Evolutionary conservation across 2,888 invertebrate species (phyloP).

Genomic region (Drosophila rellima): DNA sequence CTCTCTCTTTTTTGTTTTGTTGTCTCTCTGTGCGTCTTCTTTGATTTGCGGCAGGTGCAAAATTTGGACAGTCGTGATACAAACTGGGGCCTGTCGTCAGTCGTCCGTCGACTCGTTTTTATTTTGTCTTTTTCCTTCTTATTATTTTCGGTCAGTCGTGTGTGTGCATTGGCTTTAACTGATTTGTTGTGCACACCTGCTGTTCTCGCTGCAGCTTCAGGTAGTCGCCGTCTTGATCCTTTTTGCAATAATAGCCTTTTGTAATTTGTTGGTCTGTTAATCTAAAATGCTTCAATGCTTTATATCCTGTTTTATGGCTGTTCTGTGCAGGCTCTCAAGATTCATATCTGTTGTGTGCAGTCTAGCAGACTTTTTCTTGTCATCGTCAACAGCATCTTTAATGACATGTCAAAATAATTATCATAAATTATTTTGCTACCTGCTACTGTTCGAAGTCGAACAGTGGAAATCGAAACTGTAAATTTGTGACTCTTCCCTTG

Average conservation of each 20-base stretch:
- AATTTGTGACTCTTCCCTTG: conserved; percentile 1
- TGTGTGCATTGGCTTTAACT: conserved; percentile 47
- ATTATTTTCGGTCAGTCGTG: conserved; percentile 31
- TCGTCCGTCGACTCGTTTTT: conserved; percentile 22
- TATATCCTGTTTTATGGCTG: conserved; percentile 61
- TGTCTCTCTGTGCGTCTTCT: conserved; percentile 43
- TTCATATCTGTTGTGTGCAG: conserved; percentile 36
- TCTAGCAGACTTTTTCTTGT: conserved; percentile 25
- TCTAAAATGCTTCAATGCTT: conserved; percentile 61
- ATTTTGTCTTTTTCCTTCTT: conserved; percentile 3
- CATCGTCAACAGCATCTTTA: conserved; percentile 36
- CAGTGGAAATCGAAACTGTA: conserved; percentile 16
- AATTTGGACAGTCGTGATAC: conserved; percentile 46
- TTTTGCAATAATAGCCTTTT: conserved; percentile 53
- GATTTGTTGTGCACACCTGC: conserved; percentile 64
- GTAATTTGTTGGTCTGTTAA: conserved; percentile 55
- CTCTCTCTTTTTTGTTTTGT: not conserved
- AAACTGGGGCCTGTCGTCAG: conserved; percentile 38
- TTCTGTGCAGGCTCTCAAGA: conserved; percentile 47
- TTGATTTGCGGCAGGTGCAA: conserved; percentile 81
- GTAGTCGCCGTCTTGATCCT: conserved; percentile 52
- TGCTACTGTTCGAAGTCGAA: conserved; percentile 61
- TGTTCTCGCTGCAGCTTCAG: conserved; percentile 36
- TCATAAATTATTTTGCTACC: conserved; percentile 69
- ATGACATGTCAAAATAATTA: conserved; percentile 75